These are phyloP conservation scores for Leptopilina syphax DNA, from an alignment of 2,888 invertebrate genomes.

Conservation along the genomic window DNA sequence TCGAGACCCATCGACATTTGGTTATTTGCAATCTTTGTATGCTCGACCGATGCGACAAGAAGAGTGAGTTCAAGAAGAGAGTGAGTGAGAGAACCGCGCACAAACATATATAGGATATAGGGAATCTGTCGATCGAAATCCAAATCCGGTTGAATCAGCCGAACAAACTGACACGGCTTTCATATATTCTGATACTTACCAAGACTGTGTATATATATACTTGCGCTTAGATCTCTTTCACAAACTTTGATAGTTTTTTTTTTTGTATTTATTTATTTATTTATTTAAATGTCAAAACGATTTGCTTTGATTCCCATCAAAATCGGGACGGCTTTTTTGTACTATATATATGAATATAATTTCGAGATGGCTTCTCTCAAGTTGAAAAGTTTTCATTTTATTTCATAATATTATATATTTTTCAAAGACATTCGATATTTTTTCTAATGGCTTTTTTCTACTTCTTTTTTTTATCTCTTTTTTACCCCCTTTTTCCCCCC, in stretches of 20 bases:
- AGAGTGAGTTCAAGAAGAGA: conserved; percentile 10
- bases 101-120: not conserved
- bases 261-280: too few relatives aligned
- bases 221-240: conserved; percentile 29
- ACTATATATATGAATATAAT: not conserved
- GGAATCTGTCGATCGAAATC: conserved; percentile 37
- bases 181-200: conserved; percentile 27
- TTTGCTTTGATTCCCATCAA: conserved; percentile 1
- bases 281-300: conserved; percentile 23
- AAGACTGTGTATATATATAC: conserved; percentile 21
- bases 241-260: conserved; percentile 31
- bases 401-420: not conserved
- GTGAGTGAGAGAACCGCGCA: too few relatives aligned
- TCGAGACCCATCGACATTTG: conserved; percentile 38
- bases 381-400: not conserved
- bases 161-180: conserved; percentile 38
- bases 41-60: conserved; percentile 27
- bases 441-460: not conserved
- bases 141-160: conserved; percentile 36
- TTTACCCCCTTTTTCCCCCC: too few relatives aligned
- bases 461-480: too few relatives aligned
- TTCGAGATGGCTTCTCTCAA: not conserved
- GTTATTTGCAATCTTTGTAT: conserved; percentile 41
- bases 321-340: too few relatives aligned
- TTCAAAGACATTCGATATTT: not conserved